phyloP scores from a whole-genome alignment of 2,888 invertebrate genomes.

The Pasiphila rectangulata region DNA sequence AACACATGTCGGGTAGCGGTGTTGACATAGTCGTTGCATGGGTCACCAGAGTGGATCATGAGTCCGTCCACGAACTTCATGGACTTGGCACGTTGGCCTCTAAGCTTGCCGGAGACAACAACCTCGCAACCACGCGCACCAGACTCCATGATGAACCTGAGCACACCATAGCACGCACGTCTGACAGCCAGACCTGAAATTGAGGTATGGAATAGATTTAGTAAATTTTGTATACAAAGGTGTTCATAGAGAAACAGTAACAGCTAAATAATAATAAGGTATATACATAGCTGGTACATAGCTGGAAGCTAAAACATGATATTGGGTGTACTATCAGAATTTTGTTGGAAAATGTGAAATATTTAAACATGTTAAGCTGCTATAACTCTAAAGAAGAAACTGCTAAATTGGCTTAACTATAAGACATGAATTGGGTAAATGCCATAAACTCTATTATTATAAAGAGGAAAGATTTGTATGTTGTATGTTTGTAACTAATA shows the following conservation, averaged over 20 bases:
- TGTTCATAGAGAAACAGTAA: too few species aligned
- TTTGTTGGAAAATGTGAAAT: too few species aligned
- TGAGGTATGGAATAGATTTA: background rate
- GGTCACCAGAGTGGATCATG: constrained; percentile 99
- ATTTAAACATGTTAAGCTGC: too few species aligned
- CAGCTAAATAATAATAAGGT: background rate
- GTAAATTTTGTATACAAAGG: background rate
- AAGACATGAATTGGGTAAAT: too few species aligned
- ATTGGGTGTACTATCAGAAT: too few species aligned
- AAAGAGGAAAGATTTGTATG: too few species aligned
- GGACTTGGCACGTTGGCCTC: constrained; percentile 99
- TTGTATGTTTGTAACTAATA: too few species aligned
- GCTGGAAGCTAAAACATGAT: too few species aligned
- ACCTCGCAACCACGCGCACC: constrained; percentile 99
- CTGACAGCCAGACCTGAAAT: constrained; percentile 84
- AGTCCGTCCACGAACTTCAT: constrained; percentile 99
- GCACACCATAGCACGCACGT: constrained; percentile 98
- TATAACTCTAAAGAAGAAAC: too few species aligned
- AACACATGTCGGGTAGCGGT: constrained; percentile 98
- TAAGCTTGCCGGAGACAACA: constrained; percentile 98
- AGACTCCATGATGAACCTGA: constrained; percentile 99
- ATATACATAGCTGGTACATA: too few species aligned
- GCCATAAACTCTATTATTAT: too few species aligned
- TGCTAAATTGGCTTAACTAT: too few species aligned
- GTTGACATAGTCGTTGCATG: constrained; percentile 98